Evolutionary conservation across 2,797 vertebrate species (phyloP).

Genomic region (Urosaurus nigricauda): DNA sequence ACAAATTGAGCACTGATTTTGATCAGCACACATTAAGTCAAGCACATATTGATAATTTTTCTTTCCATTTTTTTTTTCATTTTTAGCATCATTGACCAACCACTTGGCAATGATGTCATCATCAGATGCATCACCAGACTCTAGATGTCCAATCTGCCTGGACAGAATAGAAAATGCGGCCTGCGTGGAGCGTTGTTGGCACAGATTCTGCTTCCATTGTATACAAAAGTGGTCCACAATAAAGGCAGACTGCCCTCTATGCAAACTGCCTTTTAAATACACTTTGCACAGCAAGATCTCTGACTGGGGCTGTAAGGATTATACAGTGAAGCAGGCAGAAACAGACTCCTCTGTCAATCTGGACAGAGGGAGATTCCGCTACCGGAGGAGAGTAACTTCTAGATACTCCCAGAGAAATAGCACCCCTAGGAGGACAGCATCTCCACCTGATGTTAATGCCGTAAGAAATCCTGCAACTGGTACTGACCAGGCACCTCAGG

Average conservation of each 20-base stretch:
- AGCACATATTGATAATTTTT: slow-evolving; percentile 38
- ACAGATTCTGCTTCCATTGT: slow-evolving; percentile 95
- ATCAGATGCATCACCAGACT: slow-evolving; percentile 91
- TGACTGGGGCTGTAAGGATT: slow-evolving; percentile 92
- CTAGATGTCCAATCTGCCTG: slow-evolving; percentile 96
- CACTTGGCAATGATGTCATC: slow-evolving; percentile 83
- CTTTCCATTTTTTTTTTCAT: slow-evolving; percentile 66
- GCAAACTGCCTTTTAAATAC: slow-evolving; percentile 93
- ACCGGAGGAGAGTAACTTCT: slow-evolving; percentile 89
- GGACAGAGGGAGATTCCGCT: slow-evolving; percentile 87
- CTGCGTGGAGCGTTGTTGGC: slow-evolving; percentile 90
- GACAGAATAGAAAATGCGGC: slow-evolving; percentile 93
- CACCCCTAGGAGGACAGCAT: slow-evolving; percentile 76
- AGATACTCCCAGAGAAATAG: slow-evolving; percentile 64
- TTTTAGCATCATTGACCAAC: slow-evolving; percentile 82
- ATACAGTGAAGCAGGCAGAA: slow-evolving; percentile 83
- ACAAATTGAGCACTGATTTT: too few species aligned
- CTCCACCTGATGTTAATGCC: slow-evolving; percentile 82
- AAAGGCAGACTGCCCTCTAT: slow-evolving; percentile 95
- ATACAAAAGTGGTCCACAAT: slow-evolving; percentile 97
- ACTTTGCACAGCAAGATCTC: slow-evolving; percentile 94
- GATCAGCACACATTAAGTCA: slow-evolving; percentile 23
- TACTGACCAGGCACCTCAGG: slow-evolving; percentile 86
- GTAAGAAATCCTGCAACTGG: slow-evolving; percentile 72
- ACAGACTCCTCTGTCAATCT: slow-evolving; percentile 86